Base-by-base conservation (phyloP, 2,888 invertebrate genomes). In the Drosophila ustulata region DNA sequence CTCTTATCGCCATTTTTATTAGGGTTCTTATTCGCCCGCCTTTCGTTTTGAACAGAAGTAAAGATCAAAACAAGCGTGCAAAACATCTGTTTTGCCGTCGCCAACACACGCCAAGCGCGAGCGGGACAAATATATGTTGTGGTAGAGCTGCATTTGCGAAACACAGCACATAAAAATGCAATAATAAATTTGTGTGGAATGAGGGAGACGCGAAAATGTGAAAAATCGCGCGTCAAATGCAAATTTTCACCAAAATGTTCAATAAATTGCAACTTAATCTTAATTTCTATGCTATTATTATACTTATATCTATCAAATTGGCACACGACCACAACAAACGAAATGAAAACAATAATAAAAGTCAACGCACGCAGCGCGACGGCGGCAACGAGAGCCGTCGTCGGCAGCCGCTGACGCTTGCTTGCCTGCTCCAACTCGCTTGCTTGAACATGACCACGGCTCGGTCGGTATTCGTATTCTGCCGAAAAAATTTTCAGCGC, bases 371-470 rank as follows among this genome's bases (percentile, higher is more conserved):
- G 37, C 59, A 66, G 47, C 56, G 71, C 74, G 37, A 37, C 37
- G n/a, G 37, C n/a, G 66, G 71, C 66, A 69, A 74, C 81, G 70
- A 78, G 61, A 66, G 65, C 66, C 32, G 67, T 68, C 78, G 71
- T 74, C 80, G 74, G 68, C 66, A 41, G 63, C 67, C 79, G 77
- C 87, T 77, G 77, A 71, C 84, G 78, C 72, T 75, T 71, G 67
- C 76, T 82, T 32, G 30, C 30, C 32, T 32, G 8, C 37, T 37
- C 37, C 37, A 37, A 66, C 71, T 82, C 53, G 67, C 75, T 81
- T 73, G 86, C 88, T 85, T 80, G 82, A 87, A 80, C 89, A 87
- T 89, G 84, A 85, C 88, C 89, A 85, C 84, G 78, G 89, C 65
- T 87, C 56, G 43, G 39, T 39, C 70, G 71, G 77, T 78, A 64